These are phyloP conservation scores for Phymatocera aterrima DNA, from an alignment of 2,888 invertebrate genomes.

Conservation along the genomic window DNA sequence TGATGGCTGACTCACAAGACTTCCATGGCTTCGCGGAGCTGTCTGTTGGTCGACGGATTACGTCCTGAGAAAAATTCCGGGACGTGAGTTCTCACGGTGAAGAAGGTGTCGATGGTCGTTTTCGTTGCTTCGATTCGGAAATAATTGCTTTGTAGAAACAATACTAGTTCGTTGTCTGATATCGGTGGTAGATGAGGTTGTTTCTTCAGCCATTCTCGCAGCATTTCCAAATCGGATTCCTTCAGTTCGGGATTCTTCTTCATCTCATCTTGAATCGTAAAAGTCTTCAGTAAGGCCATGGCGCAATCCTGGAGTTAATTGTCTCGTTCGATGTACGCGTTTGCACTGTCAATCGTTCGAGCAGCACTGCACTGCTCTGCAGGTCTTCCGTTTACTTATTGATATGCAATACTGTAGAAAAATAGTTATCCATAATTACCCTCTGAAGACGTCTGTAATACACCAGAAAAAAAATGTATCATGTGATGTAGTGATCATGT, in stretches of 20 bases:
- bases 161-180: constrained; percentile 78
- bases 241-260: constrained; percentile 80
- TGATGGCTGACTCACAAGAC: constrained; percentile 77
- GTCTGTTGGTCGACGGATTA: constrained; percentile 75
- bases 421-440: too few species aligned
- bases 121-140: constrained; percentile 83
- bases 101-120: constrained; percentile 82
- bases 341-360: neutral
- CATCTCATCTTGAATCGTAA: constrained; percentile 77
- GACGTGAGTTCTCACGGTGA: constrained; percentile 81
- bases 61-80: constrained; percentile 81
- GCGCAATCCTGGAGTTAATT: neutral
- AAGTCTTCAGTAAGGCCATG: constrained; percentile 35
- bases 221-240: constrained; percentile 78
- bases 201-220: constrained; percentile 80
- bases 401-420: too few species aligned
- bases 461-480: too few species aligned
- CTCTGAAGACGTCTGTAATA: too few species aligned
- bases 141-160: constrained; percentile 83
- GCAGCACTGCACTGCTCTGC: too few species aligned
- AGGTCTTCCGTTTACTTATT: too few species aligned
- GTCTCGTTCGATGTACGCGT: neutral
- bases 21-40: constrained; percentile 74
- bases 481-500: too few species aligned
- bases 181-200: constrained; percentile 82